Conservation (phyloP, 2,113 vertebrate species). For the Brachyhypopomus gauderio region DNA sequence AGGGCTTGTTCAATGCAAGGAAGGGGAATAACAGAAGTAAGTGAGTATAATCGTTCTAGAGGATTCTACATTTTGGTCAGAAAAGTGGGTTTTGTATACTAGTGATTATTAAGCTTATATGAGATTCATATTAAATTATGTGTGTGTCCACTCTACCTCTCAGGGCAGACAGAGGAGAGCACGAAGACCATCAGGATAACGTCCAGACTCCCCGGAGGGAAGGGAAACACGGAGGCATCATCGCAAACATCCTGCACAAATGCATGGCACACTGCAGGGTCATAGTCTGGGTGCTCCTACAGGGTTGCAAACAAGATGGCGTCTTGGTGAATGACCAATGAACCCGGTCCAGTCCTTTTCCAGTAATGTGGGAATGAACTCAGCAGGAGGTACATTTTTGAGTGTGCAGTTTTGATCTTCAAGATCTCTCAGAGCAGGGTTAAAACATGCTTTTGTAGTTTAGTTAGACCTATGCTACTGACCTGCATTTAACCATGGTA, state of each 20-base stretch:
- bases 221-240: constrained; percentile 80
- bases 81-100: constrained; percentile 19
- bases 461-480: too few relatives aligned
- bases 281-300: constrained; percentile 82
- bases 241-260: constrained; percentile 89
- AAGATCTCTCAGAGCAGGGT: too few relatives aligned
- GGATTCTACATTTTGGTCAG: not conserved
- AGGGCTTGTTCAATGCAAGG: not conserved
- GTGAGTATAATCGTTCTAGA: not conserved
- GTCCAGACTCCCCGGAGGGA: constrained; percentile 85
- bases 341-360: not conserved
- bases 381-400: too few relatives aligned
- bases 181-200: constrained; percentile 90
- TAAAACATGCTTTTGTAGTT: not conserved
- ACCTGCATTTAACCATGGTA: too few relatives aligned
- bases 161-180: constrained; percentile 89
- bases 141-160: constrained; percentile 77
- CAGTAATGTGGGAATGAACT: not conserved
- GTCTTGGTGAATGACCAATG: not conserved
- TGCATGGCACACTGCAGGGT: constrained; percentile 80
- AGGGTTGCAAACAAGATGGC: constrained; percentile 26
- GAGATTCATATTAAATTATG: constrained; percentile 5
- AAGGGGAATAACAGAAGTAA: not conserved
- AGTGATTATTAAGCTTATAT: constrained; percentile 66
- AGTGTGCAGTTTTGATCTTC: too few relatives aligned